Evolutionary conservation across 2,113 vertebrate genomes (phyloP).

Genomic region (Carettochelys insculpta): DNA sequence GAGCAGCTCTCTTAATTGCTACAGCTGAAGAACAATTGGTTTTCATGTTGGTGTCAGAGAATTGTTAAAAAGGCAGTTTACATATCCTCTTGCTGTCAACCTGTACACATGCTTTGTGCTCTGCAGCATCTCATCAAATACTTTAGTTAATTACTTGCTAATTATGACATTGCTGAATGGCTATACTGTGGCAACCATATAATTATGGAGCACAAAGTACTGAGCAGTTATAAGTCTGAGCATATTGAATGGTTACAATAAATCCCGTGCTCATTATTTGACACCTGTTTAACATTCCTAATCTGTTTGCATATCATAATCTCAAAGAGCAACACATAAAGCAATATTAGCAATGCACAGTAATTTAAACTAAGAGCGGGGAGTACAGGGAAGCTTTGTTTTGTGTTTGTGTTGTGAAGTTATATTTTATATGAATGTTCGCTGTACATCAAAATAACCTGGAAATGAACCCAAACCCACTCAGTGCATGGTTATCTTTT

Average conservation of each 20-base stretch:
- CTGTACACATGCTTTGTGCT: constrained; percentile 62
- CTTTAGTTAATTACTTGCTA: constrained; percentile 80
- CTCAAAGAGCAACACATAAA: constrained; percentile 22
- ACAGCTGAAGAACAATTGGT: background rate
- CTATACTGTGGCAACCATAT: constrained; percentile 72
- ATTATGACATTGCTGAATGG: constrained; percentile 80
- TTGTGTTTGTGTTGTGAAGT: background rate
- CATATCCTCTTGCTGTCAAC: constrained; percentile 61
- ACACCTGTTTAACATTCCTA: constrained; percentile 70
- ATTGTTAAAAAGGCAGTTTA: constrained; percentile 47
- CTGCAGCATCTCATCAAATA: constrained; percentile 68
- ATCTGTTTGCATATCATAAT: constrained; percentile 52
- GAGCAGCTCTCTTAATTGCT: background rate
- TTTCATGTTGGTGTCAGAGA: constrained; percentile 32
- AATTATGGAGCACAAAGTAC: constrained; percentile 75
- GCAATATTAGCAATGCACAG: constrained; percentile 1
- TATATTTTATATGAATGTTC: background rate
- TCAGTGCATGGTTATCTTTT: background rate
- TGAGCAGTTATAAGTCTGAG: constrained; percentile 69
- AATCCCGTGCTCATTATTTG: constrained; percentile 70
- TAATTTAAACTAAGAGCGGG: constrained; percentile 27
- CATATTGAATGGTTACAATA: constrained; percentile 75
- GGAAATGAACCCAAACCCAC: background rate
- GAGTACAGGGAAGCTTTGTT: background rate
- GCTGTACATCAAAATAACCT: background rate